phyloP scores from a whole-genome alignment of 2,888 invertebrate genomes.

The Silvanus unidentatus region DNA sequence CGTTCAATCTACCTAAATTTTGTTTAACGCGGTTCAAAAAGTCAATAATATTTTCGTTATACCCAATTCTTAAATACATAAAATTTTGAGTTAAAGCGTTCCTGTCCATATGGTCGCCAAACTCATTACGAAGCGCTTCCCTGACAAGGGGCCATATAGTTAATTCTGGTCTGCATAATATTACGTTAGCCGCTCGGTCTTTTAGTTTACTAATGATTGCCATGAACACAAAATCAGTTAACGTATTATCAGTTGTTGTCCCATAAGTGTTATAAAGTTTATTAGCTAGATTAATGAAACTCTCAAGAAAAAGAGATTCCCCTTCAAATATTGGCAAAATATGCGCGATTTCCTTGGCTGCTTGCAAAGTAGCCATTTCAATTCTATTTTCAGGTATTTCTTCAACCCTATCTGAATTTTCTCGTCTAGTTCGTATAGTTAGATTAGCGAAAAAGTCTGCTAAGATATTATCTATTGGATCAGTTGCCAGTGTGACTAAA shows the following conservation, averaged over 20 bases:
- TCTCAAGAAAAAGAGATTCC: not conserved
- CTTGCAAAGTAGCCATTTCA: not conserved
- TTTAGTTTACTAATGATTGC: constrained; percentile 7
- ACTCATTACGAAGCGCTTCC: constrained; percentile 27
- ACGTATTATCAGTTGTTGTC: constrained; percentile 2
- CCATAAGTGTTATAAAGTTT: constrained; percentile 1
- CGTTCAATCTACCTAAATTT: not conserved
- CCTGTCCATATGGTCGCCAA: not conserved
- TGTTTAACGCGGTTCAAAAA: not conserved
- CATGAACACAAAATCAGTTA: constrained; percentile 9
- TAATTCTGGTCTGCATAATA: constrained; percentile 9
- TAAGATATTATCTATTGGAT: too few species aligned
- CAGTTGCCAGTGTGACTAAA: too few species aligned
- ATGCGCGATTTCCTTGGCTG: not conserved
- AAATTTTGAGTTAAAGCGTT: not conserved
- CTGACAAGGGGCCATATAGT: constrained; percentile 13
- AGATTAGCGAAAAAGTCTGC: too few species aligned
- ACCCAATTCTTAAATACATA: not conserved
- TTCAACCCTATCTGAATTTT: too few species aligned
- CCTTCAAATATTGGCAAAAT: not conserved
- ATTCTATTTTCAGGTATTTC: too few species aligned
- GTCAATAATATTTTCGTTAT: not conserved
- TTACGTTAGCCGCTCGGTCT: constrained; percentile 3
- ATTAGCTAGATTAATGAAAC: constrained; percentile 1
- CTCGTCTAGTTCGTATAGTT: too few species aligned